These are phyloP conservation scores for Cydia strobilella DNA, from an alignment of 1,140 invertebrate genomes.

Conservation along the genomic window DNA sequence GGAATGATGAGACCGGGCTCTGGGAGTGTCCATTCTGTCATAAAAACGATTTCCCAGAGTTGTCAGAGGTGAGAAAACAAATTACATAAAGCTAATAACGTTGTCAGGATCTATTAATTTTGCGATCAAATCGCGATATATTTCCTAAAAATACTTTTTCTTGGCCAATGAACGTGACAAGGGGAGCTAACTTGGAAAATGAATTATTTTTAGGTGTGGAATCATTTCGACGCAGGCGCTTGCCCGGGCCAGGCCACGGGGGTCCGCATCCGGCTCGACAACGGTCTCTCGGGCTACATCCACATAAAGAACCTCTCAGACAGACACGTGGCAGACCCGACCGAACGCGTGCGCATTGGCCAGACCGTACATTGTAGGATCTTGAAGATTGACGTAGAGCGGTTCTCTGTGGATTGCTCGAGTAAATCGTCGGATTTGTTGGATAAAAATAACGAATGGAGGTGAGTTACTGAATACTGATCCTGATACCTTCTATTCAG, in stretches of 20 bases:
- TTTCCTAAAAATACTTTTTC: no score
- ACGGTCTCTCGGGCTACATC: slow-evolving; percentile 96
- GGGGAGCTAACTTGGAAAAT: neutral
- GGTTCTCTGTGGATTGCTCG: slow-evolving; percentile 96
- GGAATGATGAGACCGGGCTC: slow-evolving; percentile 95
- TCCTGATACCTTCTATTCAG: neutral
- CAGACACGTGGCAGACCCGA: slow-evolving; percentile 94
- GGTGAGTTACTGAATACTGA: slow-evolving; percentile 81
- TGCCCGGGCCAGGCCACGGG: slow-evolving; percentile 98
- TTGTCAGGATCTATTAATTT: neutral
- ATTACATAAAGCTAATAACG: no score
- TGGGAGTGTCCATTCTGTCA: slow-evolving; percentile 99
- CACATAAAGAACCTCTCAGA: slow-evolving; percentile 98
- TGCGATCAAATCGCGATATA: no score
- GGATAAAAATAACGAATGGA: slow-evolving; percentile 95
- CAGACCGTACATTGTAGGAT: slow-evolving; percentile 97
- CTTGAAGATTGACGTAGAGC: slow-evolving; percentile 96
- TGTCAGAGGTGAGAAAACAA: slow-evolving; percentile 86
- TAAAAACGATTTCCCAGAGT: slow-evolving; percentile 96
- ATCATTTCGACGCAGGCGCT: slow-evolving; percentile 97
- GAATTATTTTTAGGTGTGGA: slow-evolving; percentile 86
- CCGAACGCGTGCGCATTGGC: slow-evolving; percentile 92
- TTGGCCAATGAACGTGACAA: no score
- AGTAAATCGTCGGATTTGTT: slow-evolving; percentile 95
- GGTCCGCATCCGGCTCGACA: slow-evolving; percentile 94